These are phyloP conservation scores for Leptosomus discolor DNA, from an alignment of 2,113 vertebrate species.

Conservation along the genomic window DNA sequence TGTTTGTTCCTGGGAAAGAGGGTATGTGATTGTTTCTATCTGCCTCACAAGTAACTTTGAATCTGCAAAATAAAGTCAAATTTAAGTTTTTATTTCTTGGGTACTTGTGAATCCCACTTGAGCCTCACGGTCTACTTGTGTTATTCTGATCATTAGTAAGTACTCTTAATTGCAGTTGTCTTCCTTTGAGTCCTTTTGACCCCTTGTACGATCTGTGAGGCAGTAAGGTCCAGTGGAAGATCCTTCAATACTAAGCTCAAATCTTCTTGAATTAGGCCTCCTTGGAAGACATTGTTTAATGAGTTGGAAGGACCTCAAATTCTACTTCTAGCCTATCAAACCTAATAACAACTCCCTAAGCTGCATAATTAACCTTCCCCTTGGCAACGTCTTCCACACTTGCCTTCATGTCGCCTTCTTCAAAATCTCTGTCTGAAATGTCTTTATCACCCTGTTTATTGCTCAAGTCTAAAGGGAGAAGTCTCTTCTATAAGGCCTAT, in stretches of 20 bases:
- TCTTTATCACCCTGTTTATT: neutral
- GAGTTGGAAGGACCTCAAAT: constrained; percentile 7
- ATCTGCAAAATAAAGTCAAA: neutral
- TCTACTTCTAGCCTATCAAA: constrained; percentile 13
- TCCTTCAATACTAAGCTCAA: neutral
- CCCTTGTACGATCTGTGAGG: neutral
- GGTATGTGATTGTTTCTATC: neutral
- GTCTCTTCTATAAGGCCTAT: neutral
- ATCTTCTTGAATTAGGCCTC: constrained; percentile 2
- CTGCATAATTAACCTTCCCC: neutral
- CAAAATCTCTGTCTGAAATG: neutral
- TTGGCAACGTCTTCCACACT: neutral
- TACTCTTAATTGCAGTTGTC: neutral
- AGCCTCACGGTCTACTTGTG: neutral
- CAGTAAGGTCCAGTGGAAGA: neutral
- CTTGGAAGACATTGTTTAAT: constrained; percentile 4
- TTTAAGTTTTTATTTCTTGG: neutral
- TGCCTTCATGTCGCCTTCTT: neutral
- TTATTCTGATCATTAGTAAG: neutral
- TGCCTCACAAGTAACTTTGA: neutral
- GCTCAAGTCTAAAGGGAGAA: neutral
- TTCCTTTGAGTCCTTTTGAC: constrained; percentile 1
- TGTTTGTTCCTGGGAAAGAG: neutral
- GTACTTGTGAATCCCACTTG: neutral
- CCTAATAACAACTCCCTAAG: neutral